Percentiles rank a stretch among this genome's conserved stretches.
phyloP scores from a whole-genome alignment of 2,888 invertebrate genomes.

The Protodeltote pygarga region DNA sequence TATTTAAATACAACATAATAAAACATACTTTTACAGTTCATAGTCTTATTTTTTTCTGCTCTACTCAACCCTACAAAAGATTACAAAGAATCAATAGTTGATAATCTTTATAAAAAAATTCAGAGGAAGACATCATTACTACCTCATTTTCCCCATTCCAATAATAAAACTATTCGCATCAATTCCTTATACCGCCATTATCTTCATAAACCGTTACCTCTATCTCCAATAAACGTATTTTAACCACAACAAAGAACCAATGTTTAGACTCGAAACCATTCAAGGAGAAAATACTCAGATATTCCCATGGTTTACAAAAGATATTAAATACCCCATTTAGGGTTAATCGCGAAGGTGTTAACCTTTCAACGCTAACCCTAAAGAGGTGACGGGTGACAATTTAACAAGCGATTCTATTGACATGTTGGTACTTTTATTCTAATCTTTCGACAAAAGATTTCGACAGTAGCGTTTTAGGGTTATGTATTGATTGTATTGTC shows the following conservation, averaged over 20 bases:
- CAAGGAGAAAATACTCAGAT: constrained; percentile 72
- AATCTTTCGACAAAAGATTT: constrained; percentile 37
- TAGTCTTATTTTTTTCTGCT: no score
- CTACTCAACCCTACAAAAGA: background rate
- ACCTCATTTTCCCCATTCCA: constrained; percentile 25
- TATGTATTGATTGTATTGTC: constrained; percentile 16
- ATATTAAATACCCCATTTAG: constrained; percentile 60
- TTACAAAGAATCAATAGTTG: background rate
- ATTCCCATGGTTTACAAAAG: constrained; percentile 72
- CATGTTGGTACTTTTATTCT: constrained; percentile 60
- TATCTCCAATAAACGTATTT: constrained; percentile 56
- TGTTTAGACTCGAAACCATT: constrained; percentile 75
- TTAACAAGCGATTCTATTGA: constrained; percentile 60
- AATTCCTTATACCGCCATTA: constrained; percentile 31
- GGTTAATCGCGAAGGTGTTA: constrained; percentile 71
- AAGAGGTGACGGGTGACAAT: constrained; percentile 68
- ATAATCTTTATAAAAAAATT: background rate
- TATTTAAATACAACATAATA: no score
- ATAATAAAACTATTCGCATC: constrained; percentile 40
- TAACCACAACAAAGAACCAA: constrained; percentile 68
- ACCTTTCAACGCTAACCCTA: constrained; percentile 60
- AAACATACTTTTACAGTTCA: no score
- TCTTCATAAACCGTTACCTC: constrained; percentile 53
- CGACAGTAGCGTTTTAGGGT: constrained; percentile 24
- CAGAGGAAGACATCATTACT: constrained; percentile 22